A percentile compares a stretch with the other conserved stretches of the same genome.
Conservation (phyloP, 2,797 vertebrate genomes). For the Poecilia gillii region DNA sequence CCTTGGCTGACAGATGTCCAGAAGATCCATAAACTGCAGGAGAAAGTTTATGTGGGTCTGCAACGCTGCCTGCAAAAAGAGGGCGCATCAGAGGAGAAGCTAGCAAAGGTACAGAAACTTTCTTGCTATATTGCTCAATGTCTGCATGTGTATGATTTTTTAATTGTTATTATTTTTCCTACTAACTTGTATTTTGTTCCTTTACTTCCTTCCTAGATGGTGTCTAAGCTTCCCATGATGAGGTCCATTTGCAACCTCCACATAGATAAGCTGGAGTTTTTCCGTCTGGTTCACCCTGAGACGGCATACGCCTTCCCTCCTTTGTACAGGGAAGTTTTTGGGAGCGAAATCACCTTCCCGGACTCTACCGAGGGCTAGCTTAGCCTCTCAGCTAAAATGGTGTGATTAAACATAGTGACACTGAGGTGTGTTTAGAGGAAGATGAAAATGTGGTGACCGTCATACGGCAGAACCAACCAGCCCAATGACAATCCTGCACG, state of each 20-base stretch:
- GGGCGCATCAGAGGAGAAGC: conserved; percentile 85
- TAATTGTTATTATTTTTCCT: not conserved
- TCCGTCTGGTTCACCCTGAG: conserved; percentile 89
- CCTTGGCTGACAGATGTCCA: conserved; percentile 88
- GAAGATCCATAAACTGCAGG: conserved; percentile 90
- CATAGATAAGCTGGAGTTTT: conserved; percentile 93
- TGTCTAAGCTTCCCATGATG: conserved; percentile 90
- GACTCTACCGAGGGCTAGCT: conserved; percentile 87
- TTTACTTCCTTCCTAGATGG: conserved; percentile 80
- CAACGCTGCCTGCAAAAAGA: conserved; percentile 88
- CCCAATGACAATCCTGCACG: conserved; percentile 83
- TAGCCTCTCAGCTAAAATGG: conserved; percentile 17
- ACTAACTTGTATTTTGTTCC: conserved; percentile 11
- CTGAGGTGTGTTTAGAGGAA: conserved; percentile 57
- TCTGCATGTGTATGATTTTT: not conserved
- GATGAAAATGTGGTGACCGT: conserved; percentile 66
- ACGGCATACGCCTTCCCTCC: conserved; percentile 89
- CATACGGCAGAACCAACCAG: conserved; percentile 74
- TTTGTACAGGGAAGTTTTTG: conserved; percentile 91
- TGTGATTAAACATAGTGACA: conserved; percentile 44
- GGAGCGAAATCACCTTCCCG: conserved; percentile 88
- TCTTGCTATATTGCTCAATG: not conserved
- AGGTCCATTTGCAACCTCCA: conserved; percentile 94
- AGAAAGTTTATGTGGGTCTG: conserved; percentile 89
- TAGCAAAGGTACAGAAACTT: conserved; percentile 83